phyloP scores from a whole-genome alignment of 2,888 invertebrate genomes.

The Saturnia pavonia region DNA sequence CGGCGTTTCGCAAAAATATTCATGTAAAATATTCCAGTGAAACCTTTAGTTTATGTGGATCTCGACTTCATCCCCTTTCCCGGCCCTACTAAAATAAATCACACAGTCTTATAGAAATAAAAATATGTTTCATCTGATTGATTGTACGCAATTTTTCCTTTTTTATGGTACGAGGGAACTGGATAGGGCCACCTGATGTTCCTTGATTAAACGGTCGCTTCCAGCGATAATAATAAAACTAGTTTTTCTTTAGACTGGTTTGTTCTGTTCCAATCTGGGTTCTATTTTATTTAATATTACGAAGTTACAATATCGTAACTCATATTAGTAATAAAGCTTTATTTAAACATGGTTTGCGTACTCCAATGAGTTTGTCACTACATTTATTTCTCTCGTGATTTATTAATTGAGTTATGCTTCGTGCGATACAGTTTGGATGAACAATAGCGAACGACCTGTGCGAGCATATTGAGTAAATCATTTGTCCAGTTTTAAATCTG shows the following conservation, averaged over 20 bases:
- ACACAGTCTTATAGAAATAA: conserved; percentile 15
- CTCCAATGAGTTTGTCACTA: not conserved
- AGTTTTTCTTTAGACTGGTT: not conserved
- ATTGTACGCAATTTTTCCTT: conserved; percentile 6
- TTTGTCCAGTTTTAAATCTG: not conserved
- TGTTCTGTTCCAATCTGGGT: not conserved
- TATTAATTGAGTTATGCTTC: not conserved
- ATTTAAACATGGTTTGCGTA: not conserved
- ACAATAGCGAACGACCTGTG: not conserved
- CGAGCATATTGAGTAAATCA: not conserved
- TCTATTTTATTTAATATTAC: not conserved
- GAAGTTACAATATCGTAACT: not conserved
- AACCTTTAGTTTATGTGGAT: conserved; percentile 6
- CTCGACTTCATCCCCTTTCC: not conserved
- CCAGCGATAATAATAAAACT: conserved; percentile 4
- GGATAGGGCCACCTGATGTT: conserved; percentile 1
- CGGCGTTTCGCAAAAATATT: not conserved
- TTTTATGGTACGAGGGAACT: not conserved
- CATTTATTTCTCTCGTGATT: not conserved
- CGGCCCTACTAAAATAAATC: conserved; percentile 13
- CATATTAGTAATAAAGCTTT: not conserved
- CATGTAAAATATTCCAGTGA: not conserved
- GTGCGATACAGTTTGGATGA: not conserved
- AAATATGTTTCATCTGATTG: conserved; percentile 14
- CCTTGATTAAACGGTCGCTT: conserved; percentile 9